Percentiles rank a stretch among this genome's conserved stretches.
Evolutionary conservation across 2,888 invertebrate species (phyloP).

Genomic region (Zygogramma bicolorata): DNA sequence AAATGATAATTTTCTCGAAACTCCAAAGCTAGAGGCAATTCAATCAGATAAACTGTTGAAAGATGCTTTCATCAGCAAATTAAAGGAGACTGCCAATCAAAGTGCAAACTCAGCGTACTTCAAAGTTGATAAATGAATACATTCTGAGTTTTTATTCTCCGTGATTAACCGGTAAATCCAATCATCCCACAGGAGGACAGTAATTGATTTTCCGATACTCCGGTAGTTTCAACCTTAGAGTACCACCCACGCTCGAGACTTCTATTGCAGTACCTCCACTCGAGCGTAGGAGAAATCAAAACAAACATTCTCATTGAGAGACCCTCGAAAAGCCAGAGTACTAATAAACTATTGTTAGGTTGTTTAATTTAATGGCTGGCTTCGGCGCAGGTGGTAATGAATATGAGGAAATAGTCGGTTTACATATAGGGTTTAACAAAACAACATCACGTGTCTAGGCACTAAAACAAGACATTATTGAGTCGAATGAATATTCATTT

Average conservation of each 20-base stretch:
- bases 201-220: constrained; percentile 5
- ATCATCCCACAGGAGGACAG: not conserved
- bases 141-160: not conserved
- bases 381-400: constrained; percentile 42
- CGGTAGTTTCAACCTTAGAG: constrained; percentile 1
- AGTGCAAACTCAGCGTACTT: not conserved
- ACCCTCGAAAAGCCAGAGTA: constrained; percentile 23
- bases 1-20: too few species aligned
- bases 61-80: not conserved
- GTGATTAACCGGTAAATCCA: constrained; percentile 2
- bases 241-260: not conserved
- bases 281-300: constrained; percentile 26
- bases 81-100: not conserved
- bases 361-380: constrained; percentile 26
- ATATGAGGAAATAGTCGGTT: constrained; percentile 41
- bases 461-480: constrained; percentile 42
- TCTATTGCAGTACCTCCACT: not conserved
- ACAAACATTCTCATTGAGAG: constrained; percentile 17
- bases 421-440: constrained; percentile 33
- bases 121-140: not conserved
- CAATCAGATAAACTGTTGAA: not conserved
- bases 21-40: too few species aligned
- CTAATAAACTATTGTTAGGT: constrained; percentile 27
- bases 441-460: constrained; percentile 39
- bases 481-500: constrained; percentile 42